Evolutionary conservation across 1,140 invertebrate species (phyloP), one percentile per base, ranked within the genome.

Genomic region (Augochlora pura): DNA sequence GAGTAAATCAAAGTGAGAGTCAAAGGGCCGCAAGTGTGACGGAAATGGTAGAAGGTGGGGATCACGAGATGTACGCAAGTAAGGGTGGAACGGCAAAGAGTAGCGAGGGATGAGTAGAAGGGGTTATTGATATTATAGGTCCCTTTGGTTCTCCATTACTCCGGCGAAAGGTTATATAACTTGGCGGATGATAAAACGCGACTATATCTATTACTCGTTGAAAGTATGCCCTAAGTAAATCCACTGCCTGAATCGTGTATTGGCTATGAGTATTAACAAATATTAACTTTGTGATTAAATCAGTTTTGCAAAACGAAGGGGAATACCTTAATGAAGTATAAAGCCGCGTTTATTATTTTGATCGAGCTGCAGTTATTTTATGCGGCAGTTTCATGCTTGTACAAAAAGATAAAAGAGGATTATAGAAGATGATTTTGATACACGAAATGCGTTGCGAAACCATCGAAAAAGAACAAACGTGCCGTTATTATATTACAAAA

Each of bases 1-100:
- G 67, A 23, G 59, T 81, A 81, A 81, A 81, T 81, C 80, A 78
- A 81, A 67, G 80, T 27, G 27, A 77, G 54, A 77, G 65, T 72
- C 46, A 72, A 65, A 72, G 76, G 71, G 60, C 46, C 25, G 46
- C 38, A 46, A 32, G 46, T 38, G 76, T 57, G 62, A 72, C 76
- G 52, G 12, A 39, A 39, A 65, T 49, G 75, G 39, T 18, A 4
- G 16, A 72, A 70, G 59, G 27, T 59, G 32, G 7, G 9, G 10
- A 21, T 1, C 42, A 14, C 8, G 52, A 39, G 21, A 66, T 38
- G 42, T 54, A 23, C 7, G 18, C 4, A 10, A 18, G 49, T 21
- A 57, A 64, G 23, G 14, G 12, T 54, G 9, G 49, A 46, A 72
- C 65, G 69, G 71, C 76, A 78, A 65, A 72, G 76, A 38, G 9